Conservation (phyloP, 2,113 vertebrate species). For the Amphiprion ocellaris region DNA sequence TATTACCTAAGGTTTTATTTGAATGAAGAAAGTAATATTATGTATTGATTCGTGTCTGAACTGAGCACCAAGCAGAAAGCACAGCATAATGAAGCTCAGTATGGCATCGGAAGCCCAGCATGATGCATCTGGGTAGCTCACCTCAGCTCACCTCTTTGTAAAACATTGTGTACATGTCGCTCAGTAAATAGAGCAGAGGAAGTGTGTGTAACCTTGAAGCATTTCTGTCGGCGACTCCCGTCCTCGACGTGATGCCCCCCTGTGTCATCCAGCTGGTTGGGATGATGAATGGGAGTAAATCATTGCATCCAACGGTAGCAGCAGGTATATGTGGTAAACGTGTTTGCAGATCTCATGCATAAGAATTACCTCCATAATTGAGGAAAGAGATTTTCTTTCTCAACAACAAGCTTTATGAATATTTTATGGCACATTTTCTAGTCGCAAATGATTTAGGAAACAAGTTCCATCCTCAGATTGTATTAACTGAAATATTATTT, state of each 20-base stretch:
- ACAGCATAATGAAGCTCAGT: constrained; percentile 46
- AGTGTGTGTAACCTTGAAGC: constrained; percentile 51
- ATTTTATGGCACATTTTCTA: constrained; percentile 76
- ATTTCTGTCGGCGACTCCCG: constrained; percentile 9
- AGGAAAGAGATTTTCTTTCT: constrained; percentile 54
- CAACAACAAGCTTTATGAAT: constrained; percentile 74
- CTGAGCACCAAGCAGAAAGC: constrained; percentile 28
- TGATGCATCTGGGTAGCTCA: constrained; percentile 54
- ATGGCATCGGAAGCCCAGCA: constrained; percentile 41
- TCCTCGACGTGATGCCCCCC: not conserved
- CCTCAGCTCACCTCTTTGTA: constrained; percentile 58
- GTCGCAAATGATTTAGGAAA: constrained; percentile 70
- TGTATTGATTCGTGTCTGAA: constrained; percentile 36
- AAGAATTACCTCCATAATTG: constrained; percentile 72
- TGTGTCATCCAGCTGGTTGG: constrained; percentile 54
- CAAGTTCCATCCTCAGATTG: constrained; percentile 60
- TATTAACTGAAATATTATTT: constrained; percentile 66
- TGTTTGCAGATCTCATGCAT: constrained; percentile 70
- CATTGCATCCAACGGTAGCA: constrained; percentile 51
- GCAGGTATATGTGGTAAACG: constrained; percentile 53
- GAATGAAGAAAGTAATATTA: constrained; percentile 13
- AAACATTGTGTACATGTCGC: constrained; percentile 67
- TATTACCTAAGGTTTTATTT: constrained; percentile 21
- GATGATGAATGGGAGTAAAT: constrained; percentile 70
- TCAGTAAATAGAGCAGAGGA: constrained; percentile 59